Evolutionary conservation across 2,113 vertebrate species (phyloP).

Genomic region (Antechinus stuartii): DNA sequence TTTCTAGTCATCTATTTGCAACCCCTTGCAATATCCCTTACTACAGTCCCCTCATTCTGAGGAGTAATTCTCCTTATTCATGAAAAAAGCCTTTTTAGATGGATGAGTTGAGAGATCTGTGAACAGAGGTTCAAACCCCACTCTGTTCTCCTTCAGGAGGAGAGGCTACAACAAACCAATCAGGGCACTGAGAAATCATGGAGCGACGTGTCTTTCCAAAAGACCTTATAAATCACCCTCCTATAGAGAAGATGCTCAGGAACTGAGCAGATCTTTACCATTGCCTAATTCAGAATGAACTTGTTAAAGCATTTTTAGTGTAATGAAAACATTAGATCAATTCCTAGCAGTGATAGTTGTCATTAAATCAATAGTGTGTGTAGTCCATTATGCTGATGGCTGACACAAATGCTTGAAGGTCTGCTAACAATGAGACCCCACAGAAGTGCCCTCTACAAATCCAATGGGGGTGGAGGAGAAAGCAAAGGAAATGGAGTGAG

Average conservation of each 20-base stretch:
- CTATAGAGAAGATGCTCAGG: conserved; percentile 62
- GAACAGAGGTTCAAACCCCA: neutral
- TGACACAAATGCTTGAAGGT: conserved; percentile 63
- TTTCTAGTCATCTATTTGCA: neutral
- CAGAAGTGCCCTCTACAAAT: conserved; percentile 70
- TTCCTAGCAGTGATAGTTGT: conserved; percentile 77
- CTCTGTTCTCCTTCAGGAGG: neutral
- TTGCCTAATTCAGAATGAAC: conserved; percentile 80
- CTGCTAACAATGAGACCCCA: conserved; percentile 63
- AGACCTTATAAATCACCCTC: conserved; percentile 72
- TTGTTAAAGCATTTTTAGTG: conserved; percentile 84
- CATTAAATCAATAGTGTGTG: conserved; percentile 84
- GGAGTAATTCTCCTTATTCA: neutral
- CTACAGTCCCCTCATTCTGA: rapidly evolving
- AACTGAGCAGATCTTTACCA: conserved; percentile 56
- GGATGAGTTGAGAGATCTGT: too few relatives aligned
- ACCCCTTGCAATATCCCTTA: neutral
- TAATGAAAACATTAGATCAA: conserved; percentile 85
- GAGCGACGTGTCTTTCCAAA: conserved; percentile 68
- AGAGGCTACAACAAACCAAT: rapidly evolving
- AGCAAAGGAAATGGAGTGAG: neutral
- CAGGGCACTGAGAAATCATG: neutral
- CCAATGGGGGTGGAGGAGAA: neutral
- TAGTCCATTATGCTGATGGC: conserved; percentile 73
- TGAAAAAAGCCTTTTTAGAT: neutral